phyloP scores from a whole-genome alignment of 1,140 invertebrate genomes.

The Bombus balteatus region DNA sequence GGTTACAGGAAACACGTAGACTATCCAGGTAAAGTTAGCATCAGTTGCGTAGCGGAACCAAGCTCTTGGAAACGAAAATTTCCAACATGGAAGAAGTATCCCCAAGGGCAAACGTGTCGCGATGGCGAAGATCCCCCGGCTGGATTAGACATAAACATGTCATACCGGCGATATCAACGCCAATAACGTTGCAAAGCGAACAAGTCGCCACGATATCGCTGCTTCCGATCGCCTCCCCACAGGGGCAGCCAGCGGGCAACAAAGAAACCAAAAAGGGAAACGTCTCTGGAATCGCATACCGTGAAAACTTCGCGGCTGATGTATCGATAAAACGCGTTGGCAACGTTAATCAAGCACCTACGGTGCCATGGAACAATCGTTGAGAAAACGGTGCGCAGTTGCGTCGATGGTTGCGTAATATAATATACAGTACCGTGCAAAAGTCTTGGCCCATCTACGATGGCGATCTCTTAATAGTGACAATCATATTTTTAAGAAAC shows the following conservation, averaged over 20 bases:
- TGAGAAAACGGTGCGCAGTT: background rate
- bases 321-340: slow-evolving; percentile 28
- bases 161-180: slow-evolving; percentile 26
- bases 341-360: slow-evolving; percentile 23
- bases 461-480: background rate
- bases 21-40: background rate
- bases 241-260: background rate
- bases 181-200: slow-evolving; percentile 25
- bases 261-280: slow-evolving; percentile 44
- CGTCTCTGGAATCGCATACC: slow-evolving; percentile 14
- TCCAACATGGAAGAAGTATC: background rate
- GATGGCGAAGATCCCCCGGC: background rate
- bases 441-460: background rate
- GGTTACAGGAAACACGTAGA: background rate
- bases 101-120: background rate
- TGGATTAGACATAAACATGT: slow-evolving; percentile 31
- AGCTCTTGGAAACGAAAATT: background rate
- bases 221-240: background rate
- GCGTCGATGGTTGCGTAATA: background rate
- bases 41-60: background rate
- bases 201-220: slow-evolving; percentile 4
- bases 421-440: background rate
- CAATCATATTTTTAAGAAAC: too few species aligned
- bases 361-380: slow-evolving; percentile 7
- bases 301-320: slow-evolving; percentile 41